Base-by-base conservation (phyloP, 1,140 invertebrate species). In the Eumeta japonica region DNA sequence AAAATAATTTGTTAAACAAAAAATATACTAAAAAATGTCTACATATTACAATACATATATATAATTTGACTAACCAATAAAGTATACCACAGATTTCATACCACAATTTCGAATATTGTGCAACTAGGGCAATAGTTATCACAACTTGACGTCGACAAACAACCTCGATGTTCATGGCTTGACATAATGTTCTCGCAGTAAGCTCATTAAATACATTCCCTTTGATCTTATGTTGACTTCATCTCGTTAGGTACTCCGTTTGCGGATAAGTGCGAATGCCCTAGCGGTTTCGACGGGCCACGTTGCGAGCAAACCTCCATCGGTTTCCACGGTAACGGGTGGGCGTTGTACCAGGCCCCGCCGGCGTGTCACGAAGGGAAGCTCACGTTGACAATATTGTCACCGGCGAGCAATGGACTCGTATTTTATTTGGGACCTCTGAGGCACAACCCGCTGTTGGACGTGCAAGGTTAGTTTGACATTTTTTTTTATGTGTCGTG, bases 371-470 rank as follows among this genome's bases (percentile, higher is more conserved):
- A 87, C 34, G 85, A 89, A 37, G 87, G 82, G 32, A 83, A 77
- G 52, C 84, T 92, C 24, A 88, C 83, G 35, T 64, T 98, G 3
- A 87, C 92, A 45, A 79, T 97, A 37, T 84, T 85, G 0, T 80
- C 89, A 2, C 79, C 86, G 55, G 74, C 76, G 14, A 82, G 83
- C 12, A 80, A 85, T 66, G 92, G 92, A 10, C 76, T 98, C 1
- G 78, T 98, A 14, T 89, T 98, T 63, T 98, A 97, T 62, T 79
- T 92, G 55, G 95, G 95, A 11, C 95, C 95, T 1, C 77, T 92
- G 38, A 79, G 57, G 41, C 79, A 78, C 34, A 84, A 81, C 52
- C 67, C 76, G 0, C 61, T 81, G 35, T 58, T 86, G 12, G 67
- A 77, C 30, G 74, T 88, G 18, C 77, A 82, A 79, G 80, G 80